Percentiles rank a stretch among this genome's conserved stretches.
These are phyloP conservation scores for Osmerus eperlanus DNA, from an alignment of 2,113 vertebrate species.

Conservation along the genomic window DNA sequence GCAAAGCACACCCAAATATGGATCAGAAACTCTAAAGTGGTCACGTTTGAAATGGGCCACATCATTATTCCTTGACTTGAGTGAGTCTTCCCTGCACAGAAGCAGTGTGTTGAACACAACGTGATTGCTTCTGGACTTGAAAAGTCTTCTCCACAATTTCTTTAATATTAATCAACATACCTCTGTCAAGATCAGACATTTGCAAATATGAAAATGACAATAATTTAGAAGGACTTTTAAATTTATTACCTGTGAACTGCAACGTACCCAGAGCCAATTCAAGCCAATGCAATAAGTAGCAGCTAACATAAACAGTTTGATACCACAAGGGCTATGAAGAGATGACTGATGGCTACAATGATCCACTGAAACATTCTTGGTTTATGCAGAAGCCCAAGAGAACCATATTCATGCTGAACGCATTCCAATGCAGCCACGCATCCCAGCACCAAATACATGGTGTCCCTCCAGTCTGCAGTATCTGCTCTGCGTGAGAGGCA, in stretches of 20 bases:
- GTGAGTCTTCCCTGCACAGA: too few species aligned
- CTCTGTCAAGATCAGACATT: conserved; percentile 20
- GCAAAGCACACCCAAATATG: too few species aligned
- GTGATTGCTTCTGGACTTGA: conserved; percentile 28
- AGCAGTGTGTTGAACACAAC: neutral
- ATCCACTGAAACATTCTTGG: conserved; percentile 67
- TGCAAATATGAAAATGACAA: conserved; percentile 39
- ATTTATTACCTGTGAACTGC: conserved; percentile 55
- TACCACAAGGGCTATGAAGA: conserved; percentile 46
- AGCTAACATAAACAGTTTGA: conserved; percentile 61
- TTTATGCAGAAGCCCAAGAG: conserved; percentile 72
- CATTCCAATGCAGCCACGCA: conserved; percentile 72
- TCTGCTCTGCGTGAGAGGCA: too few species aligned
- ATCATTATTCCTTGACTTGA: too few species aligned
- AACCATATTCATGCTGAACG: conserved; percentile 63
- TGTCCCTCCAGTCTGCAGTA: too few species aligned
- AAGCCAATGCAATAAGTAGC: conserved; percentile 65
- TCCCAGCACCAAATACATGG: conserved; percentile 45
- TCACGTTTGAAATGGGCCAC: too few species aligned
- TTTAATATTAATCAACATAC: conserved; percentile 36
- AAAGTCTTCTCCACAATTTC: neutral
- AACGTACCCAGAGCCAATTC: conserved; percentile 26
- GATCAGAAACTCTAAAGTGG: too few species aligned
- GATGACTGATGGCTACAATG: conserved; percentile 69
- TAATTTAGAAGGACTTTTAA: conserved; percentile 46